Percentiles rank a stretch among this genome's conserved stretches.
Evolutionary conservation across 64 coral and sea anemone species (phyloP).

Genomic region (Hydrozoanthus tunicans): DNA sequence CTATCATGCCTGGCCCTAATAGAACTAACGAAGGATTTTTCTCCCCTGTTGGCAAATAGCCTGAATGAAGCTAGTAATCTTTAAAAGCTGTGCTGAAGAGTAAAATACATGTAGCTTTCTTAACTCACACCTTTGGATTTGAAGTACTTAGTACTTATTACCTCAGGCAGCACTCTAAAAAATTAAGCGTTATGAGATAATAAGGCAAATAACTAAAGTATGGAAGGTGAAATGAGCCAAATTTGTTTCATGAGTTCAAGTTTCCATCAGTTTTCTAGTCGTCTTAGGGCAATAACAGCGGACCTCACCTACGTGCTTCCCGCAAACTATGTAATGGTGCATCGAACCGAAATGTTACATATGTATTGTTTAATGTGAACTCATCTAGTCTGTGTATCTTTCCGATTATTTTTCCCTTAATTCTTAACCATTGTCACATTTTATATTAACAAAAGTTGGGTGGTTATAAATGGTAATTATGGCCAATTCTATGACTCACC

Average conservation of each 20-base stretch:
- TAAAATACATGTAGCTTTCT: background rate
- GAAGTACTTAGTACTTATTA: background rate
- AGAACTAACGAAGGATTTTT: background rate
- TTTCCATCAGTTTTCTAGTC: background rate
- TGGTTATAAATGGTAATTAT: constrained; percentile 9
- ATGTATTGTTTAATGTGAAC: background rate
- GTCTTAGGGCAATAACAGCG: background rate
- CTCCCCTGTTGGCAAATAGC: background rate
- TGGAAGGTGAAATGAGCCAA: background rate
- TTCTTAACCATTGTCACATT: constrained; percentile 21
- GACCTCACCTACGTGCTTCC: too few relatives aligned
- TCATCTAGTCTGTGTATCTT: background rate
- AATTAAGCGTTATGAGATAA: background rate
- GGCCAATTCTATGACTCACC: background rate
- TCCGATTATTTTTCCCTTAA: background rate
- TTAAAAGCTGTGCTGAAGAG: too few relatives aligned
- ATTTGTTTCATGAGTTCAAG: background rate
- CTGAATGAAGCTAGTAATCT: background rate
- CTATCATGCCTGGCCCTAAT: background rate
- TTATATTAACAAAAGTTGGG: background rate
- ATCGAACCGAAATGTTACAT: background rate
- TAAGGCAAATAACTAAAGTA: background rate
- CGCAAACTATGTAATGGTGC: background rate
- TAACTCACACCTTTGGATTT: background rate
- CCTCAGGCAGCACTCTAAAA: background rate